Base-by-base conservation (phyloP, 2,797 vertebrate species). In the Neosalanx taihuensis region DNA sequence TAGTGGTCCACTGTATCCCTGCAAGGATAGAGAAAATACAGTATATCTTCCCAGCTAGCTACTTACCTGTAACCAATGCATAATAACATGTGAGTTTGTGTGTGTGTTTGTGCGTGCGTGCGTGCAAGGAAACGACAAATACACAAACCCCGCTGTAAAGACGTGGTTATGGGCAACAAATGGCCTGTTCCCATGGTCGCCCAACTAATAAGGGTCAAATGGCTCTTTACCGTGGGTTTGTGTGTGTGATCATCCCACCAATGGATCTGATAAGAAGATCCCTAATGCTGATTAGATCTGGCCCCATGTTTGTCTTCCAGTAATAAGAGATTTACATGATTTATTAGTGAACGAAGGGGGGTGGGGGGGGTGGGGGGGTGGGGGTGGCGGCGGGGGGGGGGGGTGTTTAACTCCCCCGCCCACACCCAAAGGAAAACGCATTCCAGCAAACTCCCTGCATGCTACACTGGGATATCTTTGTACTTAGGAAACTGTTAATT, bases 271-370 rank as follows among this genome's bases (percentile, higher is more conserved):
- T 92, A 91, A 90, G 86, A 85, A 83, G 83, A 84, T 85, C 83
- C 88, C 87, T 84, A 79, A 78, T 79, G 75, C 83, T 89, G 91
- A 93, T 92, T 89, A 89, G 82, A 90, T 92, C 89, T 87, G 81
- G 79, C 85, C 85, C 76, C 78, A 80, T 90, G 89, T 92, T 91
- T 92, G 90, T 90, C 86, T 89, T 56, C 46, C 49, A 23, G 58
- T 70, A 23, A 5, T 10, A 46, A 46, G 20, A 46, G 64, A 65
- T 65, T 65, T 26, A 46, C 64, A 29, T 65, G 64, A 56, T 7
- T 65, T 49, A 33, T 65, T 65, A 23, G 64, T 37, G 17, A 68
- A 15, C 10, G 23, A 46, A 18, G 23, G 37, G 68, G 57, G 70
- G 62, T 75, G 23, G 23, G 23, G 23, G 23, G 23, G 23, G 30